A percentile compares a stretch with the other conserved stretches of the same genome.
phyloP scores from a whole-genome alignment of 2,888 invertebrate species.

The Hydriomena furcata region DNA sequence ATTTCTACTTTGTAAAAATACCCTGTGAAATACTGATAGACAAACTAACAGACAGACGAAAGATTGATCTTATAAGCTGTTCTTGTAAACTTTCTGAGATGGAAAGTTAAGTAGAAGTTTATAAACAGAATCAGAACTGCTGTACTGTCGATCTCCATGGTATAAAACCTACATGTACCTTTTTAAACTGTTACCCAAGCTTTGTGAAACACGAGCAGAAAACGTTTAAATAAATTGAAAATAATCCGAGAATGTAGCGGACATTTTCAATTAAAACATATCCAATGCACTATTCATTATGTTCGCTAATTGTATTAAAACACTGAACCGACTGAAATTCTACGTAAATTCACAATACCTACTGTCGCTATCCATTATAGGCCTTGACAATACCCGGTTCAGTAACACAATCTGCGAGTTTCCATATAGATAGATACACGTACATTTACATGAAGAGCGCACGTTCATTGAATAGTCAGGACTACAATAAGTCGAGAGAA shows the following conservation, averaged over 20 bases:
- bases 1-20: too few relatives aligned
- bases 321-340: conserved; percentile 14
- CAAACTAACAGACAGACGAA: too few relatives aligned
- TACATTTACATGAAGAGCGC: conserved; percentile 19
- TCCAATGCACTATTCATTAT: conserved; percentile 1
- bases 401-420: conserved; percentile 25
- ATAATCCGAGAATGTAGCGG: too few relatives aligned
- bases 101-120: too few relatives aligned
- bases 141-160: too few relatives aligned
- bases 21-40: too few relatives aligned
- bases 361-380: conserved; percentile 21
- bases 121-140: too few relatives aligned
- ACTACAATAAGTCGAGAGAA: conserved; percentile 37
- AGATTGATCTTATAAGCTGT: too few relatives aligned
- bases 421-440: conserved; percentile 6
- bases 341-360: conserved; percentile 20
- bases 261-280: conserved; percentile 12
- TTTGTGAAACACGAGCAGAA: too few relatives aligned
- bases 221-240: background rate
- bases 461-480: conserved; percentile 34
- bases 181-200: too few relatives aligned
- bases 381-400: conserved; percentile 19
- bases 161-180: too few relatives aligned
- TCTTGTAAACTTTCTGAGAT: too few relatives aligned
- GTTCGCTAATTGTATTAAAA: conserved; percentile 6